Evolutionary conservation across 2,797 vertebrate genomes (phyloP).

Genomic region (Alcedo atthis): DNA sequence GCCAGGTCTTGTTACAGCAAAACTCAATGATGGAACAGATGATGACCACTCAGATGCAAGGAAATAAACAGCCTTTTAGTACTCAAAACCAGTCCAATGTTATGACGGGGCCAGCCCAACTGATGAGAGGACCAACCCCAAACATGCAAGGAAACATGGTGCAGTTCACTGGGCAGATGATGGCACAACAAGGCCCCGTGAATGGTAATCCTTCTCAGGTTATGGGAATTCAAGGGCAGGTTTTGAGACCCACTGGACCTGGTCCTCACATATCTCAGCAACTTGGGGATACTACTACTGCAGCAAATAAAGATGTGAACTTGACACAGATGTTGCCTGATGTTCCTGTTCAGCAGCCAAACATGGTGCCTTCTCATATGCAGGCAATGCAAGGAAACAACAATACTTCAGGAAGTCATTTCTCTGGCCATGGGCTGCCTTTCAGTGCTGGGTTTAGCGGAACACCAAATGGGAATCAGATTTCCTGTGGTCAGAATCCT

Average conservation of each 20-base stretch:
- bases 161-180: slow-evolving; percentile 90
- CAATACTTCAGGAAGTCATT: slow-evolving; percentile 83
- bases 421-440: slow-evolving; percentile 90
- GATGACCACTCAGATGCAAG: slow-evolving; percentile 94
- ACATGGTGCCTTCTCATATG: slow-evolving; percentile 92
- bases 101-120: slow-evolving; percentile 88
- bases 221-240: slow-evolving; percentile 92
- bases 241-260: slow-evolving; percentile 84
- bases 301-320: slow-evolving; percentile 80
- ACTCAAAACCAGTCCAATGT: slow-evolving; percentile 88
- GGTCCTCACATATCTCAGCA: slow-evolving; percentile 83
- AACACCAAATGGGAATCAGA: slow-evolving; percentile 85
- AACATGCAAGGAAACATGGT: slow-evolving; percentile 91
- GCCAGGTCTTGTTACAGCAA: slow-evolving; percentile 92
- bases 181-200: slow-evolving; percentile 87
- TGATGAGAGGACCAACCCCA: slow-evolving; percentile 94
- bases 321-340: slow-evolving; percentile 93
- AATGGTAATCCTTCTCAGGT: slow-evolving; percentile 90
- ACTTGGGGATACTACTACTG: slow-evolving; percentile 83
- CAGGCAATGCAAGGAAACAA: slow-evolving; percentile 91
- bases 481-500: slow-evolving; percentile 88
- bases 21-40: slow-evolving; percentile 97
- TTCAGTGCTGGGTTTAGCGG: slow-evolving; percentile 87
- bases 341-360: slow-evolving; percentile 89
- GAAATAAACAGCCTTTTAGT: slow-evolving; percentile 91